A percentile compares a stretch with the other conserved stretches of the same genome.
phyloP scores from a whole-genome alignment of 2,113 vertebrate genomes.

The Rhizomys pruinosus region DNA sequence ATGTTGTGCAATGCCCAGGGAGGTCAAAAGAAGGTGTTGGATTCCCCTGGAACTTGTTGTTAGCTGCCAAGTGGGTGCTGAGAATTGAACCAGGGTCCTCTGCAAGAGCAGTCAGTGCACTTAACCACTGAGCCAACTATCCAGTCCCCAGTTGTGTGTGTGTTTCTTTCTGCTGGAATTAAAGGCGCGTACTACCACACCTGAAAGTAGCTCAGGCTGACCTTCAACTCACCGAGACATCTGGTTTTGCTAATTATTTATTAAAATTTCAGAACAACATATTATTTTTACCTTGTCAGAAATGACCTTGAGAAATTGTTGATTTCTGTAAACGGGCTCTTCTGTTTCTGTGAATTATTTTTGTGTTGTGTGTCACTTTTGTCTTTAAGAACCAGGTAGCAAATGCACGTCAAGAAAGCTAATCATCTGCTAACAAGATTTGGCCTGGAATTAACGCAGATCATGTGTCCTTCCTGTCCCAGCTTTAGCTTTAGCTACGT shows the following conservation, averaged over 20 bases:
- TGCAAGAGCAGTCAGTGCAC: too few species aligned
- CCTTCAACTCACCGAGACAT: too few species aligned
- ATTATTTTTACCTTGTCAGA: background rate
- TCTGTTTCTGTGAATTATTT: background rate
- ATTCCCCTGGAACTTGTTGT: too few species aligned
- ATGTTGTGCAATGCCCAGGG: too few species aligned
- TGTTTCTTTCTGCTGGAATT: too few species aligned
- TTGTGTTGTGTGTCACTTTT: fast-evolving
- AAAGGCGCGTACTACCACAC: too few species aligned
- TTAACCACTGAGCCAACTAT: too few species aligned
- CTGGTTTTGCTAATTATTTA: background rate
- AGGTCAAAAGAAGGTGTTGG: too few species aligned
- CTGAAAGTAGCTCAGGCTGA: too few species aligned
- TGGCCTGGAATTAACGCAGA: conserved; percentile 9
- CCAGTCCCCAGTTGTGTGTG: too few species aligned
- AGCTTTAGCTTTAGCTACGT: background rate
- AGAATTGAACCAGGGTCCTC: too few species aligned
- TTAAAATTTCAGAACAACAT: background rate
- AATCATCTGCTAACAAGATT: conserved; percentile 63
- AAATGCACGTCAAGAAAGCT: background rate
- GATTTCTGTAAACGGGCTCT: background rate
- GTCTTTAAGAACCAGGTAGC: conserved; percentile 7
- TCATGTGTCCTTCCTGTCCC: conserved; percentile 2
- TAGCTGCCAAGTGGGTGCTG: too few species aligned
- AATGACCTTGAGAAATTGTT: conserved; percentile 25